These are phyloP conservation scores for Myopa tessellatipennis DNA, from an alignment of 2,888 invertebrate genomes.

Conservation along the genomic window DNA sequence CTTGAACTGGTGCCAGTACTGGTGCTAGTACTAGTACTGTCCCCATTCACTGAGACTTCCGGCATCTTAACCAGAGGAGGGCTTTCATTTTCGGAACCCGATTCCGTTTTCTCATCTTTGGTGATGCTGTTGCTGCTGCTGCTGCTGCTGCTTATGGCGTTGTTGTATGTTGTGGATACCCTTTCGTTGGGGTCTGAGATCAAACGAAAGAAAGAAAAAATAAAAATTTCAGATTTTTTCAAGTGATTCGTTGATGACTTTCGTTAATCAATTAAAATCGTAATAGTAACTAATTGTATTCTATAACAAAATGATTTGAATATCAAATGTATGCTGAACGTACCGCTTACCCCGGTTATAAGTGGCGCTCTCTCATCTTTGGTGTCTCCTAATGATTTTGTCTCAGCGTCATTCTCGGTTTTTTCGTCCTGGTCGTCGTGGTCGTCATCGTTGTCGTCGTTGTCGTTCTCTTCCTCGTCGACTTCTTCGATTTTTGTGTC, in stretches of 20 bases:
- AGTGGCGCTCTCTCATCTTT: conserved; percentile 45
- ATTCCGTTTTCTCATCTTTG: conserved; percentile 1
- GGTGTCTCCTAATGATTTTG: not conserved
- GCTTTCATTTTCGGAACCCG: not conserved
- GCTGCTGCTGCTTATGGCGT: not conserved
- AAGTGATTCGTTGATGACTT: too few relatives aligned
- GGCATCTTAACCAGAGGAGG: not conserved
- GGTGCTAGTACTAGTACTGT: not conserved
- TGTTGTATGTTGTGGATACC: not conserved
- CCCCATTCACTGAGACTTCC: not conserved
- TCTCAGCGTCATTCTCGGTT: not conserved
- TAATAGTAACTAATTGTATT: not conserved
- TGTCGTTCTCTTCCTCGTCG: conserved; percentile 58
- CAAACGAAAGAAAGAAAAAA: not conserved
- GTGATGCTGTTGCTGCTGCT: not conserved
- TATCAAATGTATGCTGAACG: conserved; percentile 43
- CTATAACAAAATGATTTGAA: not conserved
- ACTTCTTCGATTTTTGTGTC: conserved; percentile 56
- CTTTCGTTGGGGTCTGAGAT: not conserved
- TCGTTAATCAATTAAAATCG: not conserved
- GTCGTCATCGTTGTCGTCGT: conserved; percentile 43
- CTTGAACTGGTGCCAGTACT: not conserved
- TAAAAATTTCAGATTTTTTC: not conserved
- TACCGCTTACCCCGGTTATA: conserved; percentile 71
- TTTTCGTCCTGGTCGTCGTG: conserved; percentile 7